Evolutionary conservation across 2,113 vertebrate species (phyloP).

Genomic region (Strix aluco): DNA sequence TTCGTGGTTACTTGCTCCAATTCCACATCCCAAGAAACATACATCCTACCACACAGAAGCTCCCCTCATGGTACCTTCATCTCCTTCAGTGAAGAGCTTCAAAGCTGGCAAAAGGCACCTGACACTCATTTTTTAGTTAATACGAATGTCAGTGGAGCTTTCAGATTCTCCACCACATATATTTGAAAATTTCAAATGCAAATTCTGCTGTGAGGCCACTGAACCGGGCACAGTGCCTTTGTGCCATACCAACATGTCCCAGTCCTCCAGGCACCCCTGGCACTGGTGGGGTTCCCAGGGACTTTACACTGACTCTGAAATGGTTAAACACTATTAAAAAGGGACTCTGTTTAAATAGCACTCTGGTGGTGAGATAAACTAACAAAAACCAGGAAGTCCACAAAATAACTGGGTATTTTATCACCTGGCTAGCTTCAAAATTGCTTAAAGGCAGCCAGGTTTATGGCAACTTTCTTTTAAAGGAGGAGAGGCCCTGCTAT

Average conservation of each 20-base stretch:
- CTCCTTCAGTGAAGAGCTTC: neutral
- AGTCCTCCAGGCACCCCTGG: neutral
- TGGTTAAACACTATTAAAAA: neutral
- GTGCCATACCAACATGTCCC: neutral
- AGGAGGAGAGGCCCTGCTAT: neutral
- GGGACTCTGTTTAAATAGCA: neutral
- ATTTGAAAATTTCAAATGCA: neutral
- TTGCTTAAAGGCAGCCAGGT: neutral
- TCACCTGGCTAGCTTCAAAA: neutral
- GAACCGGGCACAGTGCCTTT: neutral
- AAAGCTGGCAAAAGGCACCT: neutral
- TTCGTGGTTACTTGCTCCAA: rapidly evolving
- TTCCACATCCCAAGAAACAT: neutral
- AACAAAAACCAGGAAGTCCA: neutral
- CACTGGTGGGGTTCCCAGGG: neutral
- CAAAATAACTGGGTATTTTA: neutral
- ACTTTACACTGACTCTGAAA: neutral
- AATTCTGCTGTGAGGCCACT: neutral
- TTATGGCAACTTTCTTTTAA: neutral
- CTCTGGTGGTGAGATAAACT: neutral
- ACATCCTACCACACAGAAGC: neutral
- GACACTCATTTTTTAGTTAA: neutral
- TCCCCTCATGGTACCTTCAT: neutral
- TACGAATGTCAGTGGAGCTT: neutral
- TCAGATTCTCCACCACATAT: neutral